Evolutionary conservation across 2,797 vertebrate species (phyloP), one percentile per base, ranked within the genome.

Genomic region (Pseudomugil gertrudae): DNA sequence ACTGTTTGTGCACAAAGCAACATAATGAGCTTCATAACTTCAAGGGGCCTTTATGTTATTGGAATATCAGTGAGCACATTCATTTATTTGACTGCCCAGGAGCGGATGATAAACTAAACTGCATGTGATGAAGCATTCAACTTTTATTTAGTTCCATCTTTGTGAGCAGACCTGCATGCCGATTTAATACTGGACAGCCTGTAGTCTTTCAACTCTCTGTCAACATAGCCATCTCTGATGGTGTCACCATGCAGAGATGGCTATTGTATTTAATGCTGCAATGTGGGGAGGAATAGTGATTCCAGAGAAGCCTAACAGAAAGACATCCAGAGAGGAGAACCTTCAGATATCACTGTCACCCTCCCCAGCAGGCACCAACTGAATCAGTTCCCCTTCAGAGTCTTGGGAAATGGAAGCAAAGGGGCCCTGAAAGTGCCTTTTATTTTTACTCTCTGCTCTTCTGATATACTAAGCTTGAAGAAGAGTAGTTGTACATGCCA

Each of bases 321-420:
- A 79, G 64, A 30, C 69, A 74, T 72, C 72, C 56, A 66, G 75
- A 69, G 76, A 40, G 76, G 77, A 88, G 74, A 43, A 74, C 74
- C 78, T 72, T 87, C 52, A 79, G 84, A 85, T 86, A 79, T 81
- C 79, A 74, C 80, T 81, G 84, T 84, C 77, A 87, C 69, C 77
- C 68, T 72, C 65, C 81, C 33, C 77, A 69, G 71, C 71, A 79
- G 66, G 78, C 74, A 71, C 57, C 65, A 55, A 79, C 77, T 75
- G 79, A 80, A 87, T 85, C 74, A 69, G 60, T 74, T 50, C 64
- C 72, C 78, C 80, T 61, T 56, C 72, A 87, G 86, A 87, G 83
- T 79, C 53, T 55, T 72, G 70, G 74, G 72, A 83, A 84, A 85
- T 78, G 38, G 75, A 82, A 84, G 74, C 50, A 54, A 66, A 74